Evolutionary conservation across 2,888 invertebrate species (phyloP).

Genomic region (Agonopterix alstromeriana): DNA sequence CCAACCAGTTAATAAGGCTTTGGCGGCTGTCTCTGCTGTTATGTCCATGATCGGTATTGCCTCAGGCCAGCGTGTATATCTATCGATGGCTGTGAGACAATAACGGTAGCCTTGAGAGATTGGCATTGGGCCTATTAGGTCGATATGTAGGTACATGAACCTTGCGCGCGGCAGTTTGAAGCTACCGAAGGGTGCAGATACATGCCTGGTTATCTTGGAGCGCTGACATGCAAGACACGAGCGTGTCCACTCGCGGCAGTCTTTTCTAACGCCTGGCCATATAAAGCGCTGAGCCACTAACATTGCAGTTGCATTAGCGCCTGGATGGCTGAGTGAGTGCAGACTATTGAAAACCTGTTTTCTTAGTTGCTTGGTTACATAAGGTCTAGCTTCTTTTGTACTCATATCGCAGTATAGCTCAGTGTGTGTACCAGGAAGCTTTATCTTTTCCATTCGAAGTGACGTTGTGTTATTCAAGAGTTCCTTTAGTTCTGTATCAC

Average conservation of each 20-base stretch:
- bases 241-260: conserved; percentile 20
- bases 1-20: no score
- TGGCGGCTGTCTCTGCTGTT: no score
- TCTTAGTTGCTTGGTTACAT: conserved; percentile 4
- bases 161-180: conserved; percentile 17
- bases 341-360: conserved; percentile 3
- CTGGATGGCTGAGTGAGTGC: no score
- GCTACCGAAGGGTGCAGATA: conserved; percentile 12
- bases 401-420: conserved; percentile 14
- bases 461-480: neutral
- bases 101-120: conserved; percentile 12
- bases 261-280: conserved; percentile 29
- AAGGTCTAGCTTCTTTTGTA: conserved; percentile 8
- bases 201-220: conserved; percentile 26
- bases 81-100: conserved; percentile 17
- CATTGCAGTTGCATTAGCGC: conserved; percentile 8
- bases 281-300: conserved; percentile 14
- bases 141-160: conserved; percentile 30
- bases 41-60: conserved; percentile 30
- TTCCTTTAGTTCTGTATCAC: conserved; percentile 3
- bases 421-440: neutral
- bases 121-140: conserved; percentile 20
- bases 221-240: conserved; percentile 28
- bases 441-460: conserved; percentile 6
- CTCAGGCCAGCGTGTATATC: conserved; percentile 36